phyloP scores from a whole-genome alignment of 2,888 invertebrate species.

The Calameuta pallipes region DNA sequence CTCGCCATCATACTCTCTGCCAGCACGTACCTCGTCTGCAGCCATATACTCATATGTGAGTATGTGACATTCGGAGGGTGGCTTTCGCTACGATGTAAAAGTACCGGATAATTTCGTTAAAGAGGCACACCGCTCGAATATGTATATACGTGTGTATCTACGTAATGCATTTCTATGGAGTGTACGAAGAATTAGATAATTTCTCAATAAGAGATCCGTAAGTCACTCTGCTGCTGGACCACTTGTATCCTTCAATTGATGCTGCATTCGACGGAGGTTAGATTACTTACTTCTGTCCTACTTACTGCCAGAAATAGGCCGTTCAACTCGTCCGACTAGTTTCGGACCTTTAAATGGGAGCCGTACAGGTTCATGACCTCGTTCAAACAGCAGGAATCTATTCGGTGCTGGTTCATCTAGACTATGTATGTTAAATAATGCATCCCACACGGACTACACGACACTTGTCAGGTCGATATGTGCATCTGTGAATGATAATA shows the following conservation, averaged over 20 bases:
- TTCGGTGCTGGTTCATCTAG: background rate
- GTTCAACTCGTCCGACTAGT: slow-evolving; percentile 22
- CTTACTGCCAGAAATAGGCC: slow-evolving; percentile 20
- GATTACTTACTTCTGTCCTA: slow-evolving; percentile 19
- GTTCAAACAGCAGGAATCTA: slow-evolving; percentile 18
- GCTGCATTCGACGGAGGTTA: background rate
- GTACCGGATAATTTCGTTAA: background rate
- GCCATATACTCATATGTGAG: slow-evolving; percentile 4
- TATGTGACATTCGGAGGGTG: background rate
- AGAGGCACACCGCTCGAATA: background rate
- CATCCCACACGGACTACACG: background rate
- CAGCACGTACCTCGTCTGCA: background rate
- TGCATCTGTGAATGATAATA: background rate
- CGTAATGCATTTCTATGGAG: background rate
- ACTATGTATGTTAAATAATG: background rate
- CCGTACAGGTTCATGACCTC: slow-evolving; percentile 22
- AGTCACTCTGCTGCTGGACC: background rate
- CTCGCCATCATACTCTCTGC: slow-evolving; percentile 17
- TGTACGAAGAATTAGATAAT: background rate
- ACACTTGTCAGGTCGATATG: background rate
- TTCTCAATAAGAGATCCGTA: too few species aligned
- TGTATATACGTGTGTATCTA: background rate
- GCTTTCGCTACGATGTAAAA: background rate
- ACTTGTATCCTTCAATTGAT: background rate
- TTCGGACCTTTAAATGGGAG: slow-evolving; percentile 23